phyloP scores from a whole-genome alignment of 1,140 invertebrate species.

The Nixonia krombeini region DNA sequence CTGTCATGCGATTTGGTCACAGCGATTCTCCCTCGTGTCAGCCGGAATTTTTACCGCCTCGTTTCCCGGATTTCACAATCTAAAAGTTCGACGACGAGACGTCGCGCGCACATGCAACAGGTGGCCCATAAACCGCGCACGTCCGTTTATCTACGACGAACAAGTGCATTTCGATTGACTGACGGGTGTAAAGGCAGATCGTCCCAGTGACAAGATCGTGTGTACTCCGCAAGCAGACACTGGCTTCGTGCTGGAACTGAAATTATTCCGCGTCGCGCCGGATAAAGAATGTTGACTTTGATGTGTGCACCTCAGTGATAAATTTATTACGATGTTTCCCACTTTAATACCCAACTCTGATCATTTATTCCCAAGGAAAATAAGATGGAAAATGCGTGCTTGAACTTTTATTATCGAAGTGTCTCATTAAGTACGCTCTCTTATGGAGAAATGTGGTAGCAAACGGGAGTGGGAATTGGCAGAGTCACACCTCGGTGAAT shows the following conservation, averaged over 20 bases:
- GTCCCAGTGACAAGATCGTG: slow-evolving; percentile 32
- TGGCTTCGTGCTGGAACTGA: slow-evolving; percentile 22
- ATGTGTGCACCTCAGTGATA: background rate
- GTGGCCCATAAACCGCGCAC: slow-evolving; percentile 57
- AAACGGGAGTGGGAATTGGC: slow-evolving; percentile 10
- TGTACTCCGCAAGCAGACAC: no score
- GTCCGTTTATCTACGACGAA: slow-evolving; percentile 60
- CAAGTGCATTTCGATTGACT: slow-evolving; percentile 60
- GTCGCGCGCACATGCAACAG: slow-evolving; percentile 51
- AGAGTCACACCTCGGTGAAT: slow-evolving; percentile 62
- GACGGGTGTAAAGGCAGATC: slow-evolving; percentile 55
- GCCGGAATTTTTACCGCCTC: slow-evolving; percentile 39
- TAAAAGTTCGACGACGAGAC: slow-evolving; percentile 53
- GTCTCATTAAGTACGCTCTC: slow-evolving; percentile 58
- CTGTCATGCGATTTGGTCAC: no score
- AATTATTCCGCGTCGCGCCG: slow-evolving; percentile 21
- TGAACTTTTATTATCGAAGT: slow-evolving; percentile 58
- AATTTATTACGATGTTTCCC: no score
- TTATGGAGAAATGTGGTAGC: slow-evolving; percentile 42
- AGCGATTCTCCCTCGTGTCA: slow-evolving; percentile 17
- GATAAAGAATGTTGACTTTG: slow-evolving; percentile 13
- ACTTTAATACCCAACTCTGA: no score
- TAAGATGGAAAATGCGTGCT: background rate
- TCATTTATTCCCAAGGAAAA: background rate
- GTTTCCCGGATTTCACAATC: slow-evolving; percentile 49